Conservation (phyloP, 2,797 vertebrate genomes). For the Aldrovandia affinis region DNA sequence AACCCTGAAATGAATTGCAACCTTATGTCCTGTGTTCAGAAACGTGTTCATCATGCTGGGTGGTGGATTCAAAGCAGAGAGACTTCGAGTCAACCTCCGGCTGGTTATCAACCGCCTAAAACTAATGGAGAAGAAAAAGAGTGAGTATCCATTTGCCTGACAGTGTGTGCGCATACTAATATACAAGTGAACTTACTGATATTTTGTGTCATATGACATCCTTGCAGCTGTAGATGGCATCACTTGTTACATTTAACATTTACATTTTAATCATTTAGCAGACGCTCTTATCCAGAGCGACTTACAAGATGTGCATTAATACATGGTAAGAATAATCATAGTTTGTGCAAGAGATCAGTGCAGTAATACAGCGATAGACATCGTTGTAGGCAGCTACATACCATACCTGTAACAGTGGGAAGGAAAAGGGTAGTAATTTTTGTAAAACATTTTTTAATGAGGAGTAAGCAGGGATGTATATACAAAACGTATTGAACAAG, state of each 20-base stretch:
- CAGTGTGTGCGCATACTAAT: background rate
- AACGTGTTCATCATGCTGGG: conserved; percentile 79
- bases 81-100: conserved; percentile 91
- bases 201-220: background rate
- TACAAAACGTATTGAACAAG: no score
- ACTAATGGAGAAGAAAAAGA: conserved; percentile 97
- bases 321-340: no score
- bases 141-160: conserved; percentile 72
- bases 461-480: no score
- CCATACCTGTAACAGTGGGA: no score
- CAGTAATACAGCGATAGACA: no score
- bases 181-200: background rate
- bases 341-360: no score
- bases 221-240: background rate
- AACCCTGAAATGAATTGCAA: background rate
- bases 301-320: no score
- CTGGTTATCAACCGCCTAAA: conserved; percentile 97
- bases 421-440: no score
- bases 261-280: no score
- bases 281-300: no score
- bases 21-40: background rate
- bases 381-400: no score
- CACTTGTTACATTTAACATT: background rate
- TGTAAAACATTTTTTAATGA: no score
- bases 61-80: conserved; percentile 92